Conservation (phyloP, 37 sponge, comb jelly and placozoan genomes). For the Oscarella lobularis region DNA sequence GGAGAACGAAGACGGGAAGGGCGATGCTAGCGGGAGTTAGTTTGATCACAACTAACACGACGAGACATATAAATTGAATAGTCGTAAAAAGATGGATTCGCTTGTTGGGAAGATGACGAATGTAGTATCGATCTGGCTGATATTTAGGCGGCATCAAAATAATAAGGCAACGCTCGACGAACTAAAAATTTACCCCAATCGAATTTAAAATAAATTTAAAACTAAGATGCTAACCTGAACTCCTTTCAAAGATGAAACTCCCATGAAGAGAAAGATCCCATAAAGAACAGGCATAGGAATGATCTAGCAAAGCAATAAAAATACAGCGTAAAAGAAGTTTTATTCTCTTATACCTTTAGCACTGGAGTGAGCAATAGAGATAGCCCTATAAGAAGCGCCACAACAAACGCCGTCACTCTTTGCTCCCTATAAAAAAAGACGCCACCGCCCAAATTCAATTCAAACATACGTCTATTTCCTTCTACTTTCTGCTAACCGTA, state of each 20-base stretch:
- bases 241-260: constrained; percentile 56
- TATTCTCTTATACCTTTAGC: constrained; percentile 8
- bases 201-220: neutral
- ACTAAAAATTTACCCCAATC: constrained; percentile 12
- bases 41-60: constrained; percentile 24
- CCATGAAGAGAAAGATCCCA: constrained; percentile 70
- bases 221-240: constrained; percentile 46
- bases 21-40: constrained; percentile 25
- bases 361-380: constrained; percentile 37
- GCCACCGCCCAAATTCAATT: neutral
- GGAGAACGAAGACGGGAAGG: constrained; percentile 48
- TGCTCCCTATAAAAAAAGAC: constrained; percentile 46
- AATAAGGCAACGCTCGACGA: constrained; percentile 42
- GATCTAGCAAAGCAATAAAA: neutral
- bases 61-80: constrained; percentile 44
- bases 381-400: constrained; percentile 44
- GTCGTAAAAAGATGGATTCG: constrained; percentile 57
- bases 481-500: constrained; percentile 37
- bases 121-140: constrained; percentile 58
- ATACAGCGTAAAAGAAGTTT: neutral
- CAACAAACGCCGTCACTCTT: constrained; percentile 48
- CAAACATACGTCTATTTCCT: no score
- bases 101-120: constrained; percentile 56
- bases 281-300: constrained; percentile 78
- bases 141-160: constrained; percentile 66